Evolutionary conservation across 2,888 invertebrate species (phyloP).

Genomic region (Pristionchus exspectatus): DNA sequence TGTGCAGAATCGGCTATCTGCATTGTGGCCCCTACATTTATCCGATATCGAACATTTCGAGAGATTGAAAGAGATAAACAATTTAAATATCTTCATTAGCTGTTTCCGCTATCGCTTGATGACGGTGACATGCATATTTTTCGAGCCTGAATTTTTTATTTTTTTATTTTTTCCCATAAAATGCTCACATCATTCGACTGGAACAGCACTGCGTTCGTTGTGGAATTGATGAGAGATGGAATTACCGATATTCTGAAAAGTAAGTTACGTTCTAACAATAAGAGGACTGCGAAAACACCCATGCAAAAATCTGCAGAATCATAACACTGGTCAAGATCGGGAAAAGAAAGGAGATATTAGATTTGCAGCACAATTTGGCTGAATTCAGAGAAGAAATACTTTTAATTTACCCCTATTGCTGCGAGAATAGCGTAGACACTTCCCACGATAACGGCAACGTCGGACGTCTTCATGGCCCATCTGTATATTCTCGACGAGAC

Average conservation of each 20-base stretch:
- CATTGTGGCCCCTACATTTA: no score
- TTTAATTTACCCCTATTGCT: neutral
- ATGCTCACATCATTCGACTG: neutral
- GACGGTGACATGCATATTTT: neutral
- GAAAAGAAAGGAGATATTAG: no score
- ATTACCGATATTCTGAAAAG: neutral
- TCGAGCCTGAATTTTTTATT: neutral
- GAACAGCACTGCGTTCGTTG: neutral
- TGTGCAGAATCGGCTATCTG: no score
- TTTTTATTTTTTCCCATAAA: neutral
- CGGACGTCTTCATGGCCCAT: neutral
- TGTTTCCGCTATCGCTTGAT: neutral
- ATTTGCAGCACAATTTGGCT: no score
- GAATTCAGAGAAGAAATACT: no score
- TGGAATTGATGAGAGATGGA: slow-evolving; percentile 1
- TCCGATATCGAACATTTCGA: no score
- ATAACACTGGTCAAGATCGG: no score
- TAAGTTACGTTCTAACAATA: neutral
- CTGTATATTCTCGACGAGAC: neutral
- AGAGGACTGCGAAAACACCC: neutral
- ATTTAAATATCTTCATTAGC: neutral
- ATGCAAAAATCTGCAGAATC: slow-evolving; percentile 10
- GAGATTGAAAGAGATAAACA: neutral
- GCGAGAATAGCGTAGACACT: neutral
- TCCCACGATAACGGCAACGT: neutral